phyloP scores from a whole-genome alignment of 2,888 invertebrate species.

The Ormyrus labotus region DNA sequence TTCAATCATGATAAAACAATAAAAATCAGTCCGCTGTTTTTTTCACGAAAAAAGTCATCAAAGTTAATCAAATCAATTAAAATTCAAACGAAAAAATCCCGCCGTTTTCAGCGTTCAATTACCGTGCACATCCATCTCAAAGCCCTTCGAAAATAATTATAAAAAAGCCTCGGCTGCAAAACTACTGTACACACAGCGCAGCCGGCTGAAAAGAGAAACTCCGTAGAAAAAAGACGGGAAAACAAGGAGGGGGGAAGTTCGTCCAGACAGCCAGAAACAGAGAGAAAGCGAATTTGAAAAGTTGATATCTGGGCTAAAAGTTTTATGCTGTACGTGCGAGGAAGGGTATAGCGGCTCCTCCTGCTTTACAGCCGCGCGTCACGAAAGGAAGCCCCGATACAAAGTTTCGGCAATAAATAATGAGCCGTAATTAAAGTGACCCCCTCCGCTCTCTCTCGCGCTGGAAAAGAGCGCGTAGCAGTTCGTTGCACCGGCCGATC shows the following conservation, averaged over 20 bases:
- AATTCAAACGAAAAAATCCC: too few species aligned
- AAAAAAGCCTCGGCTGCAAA: too few species aligned
- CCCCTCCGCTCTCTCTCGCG: background rate
- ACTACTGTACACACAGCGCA: too few species aligned
- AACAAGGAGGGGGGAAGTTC: background rate
- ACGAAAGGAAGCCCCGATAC: slow-evolving; percentile 60
- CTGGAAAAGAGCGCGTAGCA: slow-evolving; percentile 5
- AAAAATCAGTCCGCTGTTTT: too few species aligned
- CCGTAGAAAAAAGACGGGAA: background rate
- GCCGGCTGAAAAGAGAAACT: slow-evolving; percentile 5
- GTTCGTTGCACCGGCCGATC: too few species aligned
- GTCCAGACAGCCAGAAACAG: background rate
- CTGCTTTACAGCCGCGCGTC: slow-evolving; percentile 60
- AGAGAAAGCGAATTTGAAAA: slow-evolving; percentile 57
- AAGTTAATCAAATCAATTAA: too few species aligned
- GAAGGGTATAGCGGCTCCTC: slow-evolving; percentile 22
- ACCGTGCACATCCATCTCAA: too few species aligned
- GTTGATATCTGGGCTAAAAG: slow-evolving; percentile 57
- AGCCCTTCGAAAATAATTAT: too few species aligned
- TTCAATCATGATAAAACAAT: too few species aligned
- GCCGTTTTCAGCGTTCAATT: too few species aligned
- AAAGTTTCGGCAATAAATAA: slow-evolving; percentile 68
- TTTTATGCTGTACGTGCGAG: slow-evolving; percentile 35
- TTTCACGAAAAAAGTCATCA: too few species aligned
- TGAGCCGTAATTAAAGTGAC: slow-evolving; percentile 66